Evolutionary conservation across 1,140 invertebrate species (phyloP).

Genomic region (Drosophila leontia): DNA sequence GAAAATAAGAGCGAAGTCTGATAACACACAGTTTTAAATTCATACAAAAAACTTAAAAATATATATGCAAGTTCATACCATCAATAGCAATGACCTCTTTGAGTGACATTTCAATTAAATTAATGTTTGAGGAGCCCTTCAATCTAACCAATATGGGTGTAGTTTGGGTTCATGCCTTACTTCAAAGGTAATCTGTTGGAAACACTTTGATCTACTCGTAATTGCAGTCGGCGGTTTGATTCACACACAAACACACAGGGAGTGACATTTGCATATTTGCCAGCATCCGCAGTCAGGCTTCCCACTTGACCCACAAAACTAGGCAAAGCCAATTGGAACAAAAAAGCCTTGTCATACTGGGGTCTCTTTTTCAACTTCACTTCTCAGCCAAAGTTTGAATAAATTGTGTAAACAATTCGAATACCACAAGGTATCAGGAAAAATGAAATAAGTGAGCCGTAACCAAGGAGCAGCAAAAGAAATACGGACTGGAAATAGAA

Average conservation of each 20-base stretch:
- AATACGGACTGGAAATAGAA: slow-evolving; percentile 36
- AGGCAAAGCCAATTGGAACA: slow-evolving; percentile 56
- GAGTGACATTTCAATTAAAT: neutral
- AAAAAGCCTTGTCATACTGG: slow-evolving; percentile 57
- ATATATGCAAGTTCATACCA: too few species aligned
- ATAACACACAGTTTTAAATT: too few species aligned
- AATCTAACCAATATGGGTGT: neutral
- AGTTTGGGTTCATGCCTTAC: slow-evolving; percentile 4
- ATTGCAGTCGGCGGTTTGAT: slow-evolving; percentile 41
- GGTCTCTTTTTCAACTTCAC: slow-evolving; percentile 17
- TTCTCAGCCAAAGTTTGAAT: slow-evolving; percentile 41
- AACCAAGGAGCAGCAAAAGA: slow-evolving; percentile 10
- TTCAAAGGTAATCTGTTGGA: slow-evolving; percentile 25
- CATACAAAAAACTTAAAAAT: too few species aligned
- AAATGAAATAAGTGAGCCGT: slow-evolving; percentile 76
- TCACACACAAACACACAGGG: slow-evolving; percentile 3
- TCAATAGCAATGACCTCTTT: too few species aligned
- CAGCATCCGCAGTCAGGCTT: neutral
- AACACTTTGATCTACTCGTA: slow-evolving; percentile 38
- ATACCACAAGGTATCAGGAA: slow-evolving; percentile 52
- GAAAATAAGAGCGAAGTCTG: neutral
- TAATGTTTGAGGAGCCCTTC: neutral
- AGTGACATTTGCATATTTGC: slow-evolving; percentile 24
- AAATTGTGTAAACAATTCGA: slow-evolving; percentile 70
- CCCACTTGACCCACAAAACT: slow-evolving; percentile 68